phyloP scores from a whole-genome alignment of 2,797 vertebrate species.

The Peromyscus aztecus region DNA sequence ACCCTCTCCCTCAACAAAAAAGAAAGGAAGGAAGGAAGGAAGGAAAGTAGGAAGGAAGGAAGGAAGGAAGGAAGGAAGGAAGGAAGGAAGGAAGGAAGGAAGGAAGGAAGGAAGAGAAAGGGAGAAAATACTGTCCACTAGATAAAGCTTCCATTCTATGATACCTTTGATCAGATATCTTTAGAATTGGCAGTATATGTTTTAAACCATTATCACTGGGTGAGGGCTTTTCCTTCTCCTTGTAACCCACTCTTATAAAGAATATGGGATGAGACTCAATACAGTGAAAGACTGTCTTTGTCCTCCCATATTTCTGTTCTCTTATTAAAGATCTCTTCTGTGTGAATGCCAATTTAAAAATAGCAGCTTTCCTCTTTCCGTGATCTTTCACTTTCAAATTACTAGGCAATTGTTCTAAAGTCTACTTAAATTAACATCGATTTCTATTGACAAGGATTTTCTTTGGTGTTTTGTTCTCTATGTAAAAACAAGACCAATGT shows the following conservation, averaged over 20 bases:
- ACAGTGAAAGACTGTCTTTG: background rate
- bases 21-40: background rate
- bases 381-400: conserved; percentile 55
- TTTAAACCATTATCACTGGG: background rate
- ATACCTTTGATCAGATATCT: background rate
- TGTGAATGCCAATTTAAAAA: background rate
- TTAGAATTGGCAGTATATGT: background rate
- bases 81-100: too few species aligned
- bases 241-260: conserved; percentile 31
- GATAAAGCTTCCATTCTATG: background rate
- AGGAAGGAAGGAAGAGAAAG: background rate
- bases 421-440: conserved; percentile 31
- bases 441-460: background rate
- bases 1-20: background rate
- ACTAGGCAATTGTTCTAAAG: background rate
- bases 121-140: background rate
- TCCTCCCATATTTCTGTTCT: background rate
- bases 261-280: background rate
- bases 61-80: too few species aligned
- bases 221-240: conserved; percentile 10
- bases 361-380: background rate
- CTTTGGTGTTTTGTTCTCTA: conserved; percentile 62
- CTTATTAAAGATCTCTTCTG: background rate
- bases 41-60: background rate
- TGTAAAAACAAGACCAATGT: conserved; percentile 57